These are phyloP conservation scores for Lordiphosa stackelbergi DNA, from an alignment of 1,140 invertebrate species.

Conservation along the genomic window DNA sequence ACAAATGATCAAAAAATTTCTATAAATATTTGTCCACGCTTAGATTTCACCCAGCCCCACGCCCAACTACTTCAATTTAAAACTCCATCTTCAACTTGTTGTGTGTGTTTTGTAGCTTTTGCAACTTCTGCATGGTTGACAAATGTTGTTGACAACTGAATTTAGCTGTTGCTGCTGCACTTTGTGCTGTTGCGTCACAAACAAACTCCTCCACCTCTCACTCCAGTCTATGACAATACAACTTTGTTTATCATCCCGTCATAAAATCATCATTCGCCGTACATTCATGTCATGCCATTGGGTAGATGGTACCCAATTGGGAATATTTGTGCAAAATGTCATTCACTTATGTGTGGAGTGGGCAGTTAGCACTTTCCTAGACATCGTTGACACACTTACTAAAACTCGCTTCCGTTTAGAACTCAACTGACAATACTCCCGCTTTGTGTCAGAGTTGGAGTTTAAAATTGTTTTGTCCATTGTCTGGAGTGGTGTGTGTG, in stretches of 20 bases:
- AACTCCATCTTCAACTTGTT: slow-evolving; percentile 2
- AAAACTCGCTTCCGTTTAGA: slow-evolving; percentile 10
- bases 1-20: too few relatives aligned
- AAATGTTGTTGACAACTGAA: slow-evolving; percentile 24
- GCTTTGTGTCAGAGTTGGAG: slow-evolving; percentile 10
- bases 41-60: background rate
- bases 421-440: background rate
- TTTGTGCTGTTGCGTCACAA: slow-evolving; percentile 45
- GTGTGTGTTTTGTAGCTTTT: slow-evolving; percentile 3
- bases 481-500: slow-evolving; percentile 8
- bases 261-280: too few relatives aligned
- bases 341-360: slow-evolving; percentile 25
- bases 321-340: slow-evolving; percentile 34
- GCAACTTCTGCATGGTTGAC: slow-evolving; percentile 6
- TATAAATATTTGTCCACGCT: too few relatives aligned
- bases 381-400: slow-evolving; percentile 10
- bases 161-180: slow-evolving; percentile 35
- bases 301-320: background rate
- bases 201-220: slow-evolving; percentile 3
- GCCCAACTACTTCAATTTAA: slow-evolving; percentile 1
- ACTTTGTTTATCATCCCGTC: slow-evolving; percentile 24
- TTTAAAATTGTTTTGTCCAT: slow-evolving; percentile 6
- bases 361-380: slow-evolving; percentile 27
- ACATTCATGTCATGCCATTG: background rate
- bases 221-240: slow-evolving; percentile 12